Base-by-base conservation (phyloP, 1,140 invertebrate genomes). In the Drosophila mayri region DNA sequence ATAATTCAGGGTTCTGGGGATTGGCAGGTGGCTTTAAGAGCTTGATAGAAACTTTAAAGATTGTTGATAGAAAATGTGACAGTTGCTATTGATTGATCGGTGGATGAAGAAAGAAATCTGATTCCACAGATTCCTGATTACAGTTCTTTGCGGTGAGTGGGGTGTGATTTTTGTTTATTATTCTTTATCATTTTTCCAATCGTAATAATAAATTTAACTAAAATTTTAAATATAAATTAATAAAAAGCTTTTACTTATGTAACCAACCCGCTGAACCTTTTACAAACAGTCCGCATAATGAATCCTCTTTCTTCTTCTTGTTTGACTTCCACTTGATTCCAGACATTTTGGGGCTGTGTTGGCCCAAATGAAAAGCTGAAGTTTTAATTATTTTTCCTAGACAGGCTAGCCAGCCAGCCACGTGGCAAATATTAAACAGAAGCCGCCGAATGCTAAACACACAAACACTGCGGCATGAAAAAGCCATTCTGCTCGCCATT, bases 361-460 rank as follows among this genome's bases (percentile, higher is more conserved):
- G 41, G 41, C 11, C 22, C 68, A 6, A 40, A 14, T 40, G 16
- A 49, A 44, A 44, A 38, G 38, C 46, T 62, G 71, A 59, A 76
- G 41, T 76, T 76, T 46, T 76, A 76, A 76, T 76, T 76, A 76
- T 76, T 76, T 57, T 66, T 44, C 32, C 46, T 18, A 38, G 40
- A 50, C 18, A 16, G 52, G 30, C 43, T 40, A 52, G 7, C 38
- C 35, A 52, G 37, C 16, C 41, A 41, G 62, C 57, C 49, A 77
- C 77, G 75, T 77, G 75, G 74, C 74, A 38, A 65, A 75, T 55
- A 32, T 55, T 74, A 64, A 74, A 82, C 65, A 59, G 40, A 60
- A 68, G 62, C 72, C 62, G 62, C 72, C 62, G 38, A 41, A 63
- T 67, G 59, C n/a, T 49, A 32, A 52, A 63, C 58, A 60, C 43